A percentile compares a stretch with the other conserved stretches of the same genome.
Evolutionary conservation across 2,888 invertebrate genomes (phyloP).

Genomic region (Lithosia quadra): DNA sequence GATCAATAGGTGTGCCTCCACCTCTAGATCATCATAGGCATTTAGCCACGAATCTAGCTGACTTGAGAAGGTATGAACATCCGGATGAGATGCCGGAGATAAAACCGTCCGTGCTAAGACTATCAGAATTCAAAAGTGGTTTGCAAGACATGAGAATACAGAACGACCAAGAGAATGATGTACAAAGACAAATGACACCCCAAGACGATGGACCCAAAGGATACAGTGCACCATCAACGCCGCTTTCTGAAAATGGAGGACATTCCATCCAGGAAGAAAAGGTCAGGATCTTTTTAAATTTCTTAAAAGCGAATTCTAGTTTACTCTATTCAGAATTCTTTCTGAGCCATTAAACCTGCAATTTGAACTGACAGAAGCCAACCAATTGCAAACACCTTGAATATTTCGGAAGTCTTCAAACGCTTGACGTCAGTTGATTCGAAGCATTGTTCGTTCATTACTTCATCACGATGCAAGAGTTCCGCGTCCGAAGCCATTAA

Average conservation of each 20-base stretch:
- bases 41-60: slow-evolving; percentile 80
- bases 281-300: slow-evolving; percentile 61
- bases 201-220: slow-evolving; percentile 83
- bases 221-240: slow-evolving; percentile 85
- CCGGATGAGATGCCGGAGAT: slow-evolving; percentile 84
- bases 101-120: slow-evolving; percentile 83
- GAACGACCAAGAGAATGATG: slow-evolving; percentile 81
- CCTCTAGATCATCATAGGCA: slow-evolving; percentile 83
- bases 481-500: slow-evolving; percentile 78
- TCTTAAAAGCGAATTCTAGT: neutral
- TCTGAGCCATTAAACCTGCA: slow-evolving; percentile 5
- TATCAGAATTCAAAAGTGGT: slow-evolving; percentile 82
- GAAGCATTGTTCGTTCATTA: slow-evolving; percentile 75
- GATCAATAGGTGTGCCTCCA: slow-evolving; percentile 87
- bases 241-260: slow-evolving; percentile 83
- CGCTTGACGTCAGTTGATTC: slow-evolving; percentile 68
- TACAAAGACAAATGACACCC: slow-evolving; percentile 79
- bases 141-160: slow-evolving; percentile 79
- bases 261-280: slow-evolving; percentile 83
- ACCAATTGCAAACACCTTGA: slow-evolving; percentile 66
- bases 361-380: slow-evolving; percentile 29
- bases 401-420: slow-evolving; percentile 80
- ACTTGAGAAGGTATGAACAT: slow-evolving; percentile 82
- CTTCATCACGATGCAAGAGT: slow-evolving; percentile 77
- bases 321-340: neutral